These are phyloP conservation scores for Mesorhabditis belari DNA, from an alignment of 2,888 invertebrate species.

Conservation along the genomic window DNA sequence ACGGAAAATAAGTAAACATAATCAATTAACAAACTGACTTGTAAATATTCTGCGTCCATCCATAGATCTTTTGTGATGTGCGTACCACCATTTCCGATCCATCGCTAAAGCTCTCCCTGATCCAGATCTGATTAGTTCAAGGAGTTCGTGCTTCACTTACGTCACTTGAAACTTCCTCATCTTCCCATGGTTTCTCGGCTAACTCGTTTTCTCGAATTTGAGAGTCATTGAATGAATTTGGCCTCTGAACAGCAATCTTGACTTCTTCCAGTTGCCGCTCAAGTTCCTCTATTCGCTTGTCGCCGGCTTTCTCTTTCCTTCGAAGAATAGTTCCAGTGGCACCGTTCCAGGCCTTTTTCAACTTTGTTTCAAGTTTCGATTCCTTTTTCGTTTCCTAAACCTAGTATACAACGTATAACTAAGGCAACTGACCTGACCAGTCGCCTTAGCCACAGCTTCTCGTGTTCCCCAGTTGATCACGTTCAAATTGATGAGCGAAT, in stretches of 20 bases:
- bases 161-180: too few species aligned
- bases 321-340: too few species aligned
- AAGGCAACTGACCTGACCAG: slow-evolving; percentile 31
- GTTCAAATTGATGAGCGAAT: slow-evolving; percentile 84
- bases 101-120: not conserved
- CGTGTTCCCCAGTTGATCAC: slow-evolving; percentile 90
- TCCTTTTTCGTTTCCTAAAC: not conserved
- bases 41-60: slow-evolving; percentile 42
- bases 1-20: too few species aligned
- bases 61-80: slow-evolving; percentile 20
- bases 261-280: slow-evolving; percentile 20
- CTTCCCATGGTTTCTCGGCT: not conserved
- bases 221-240: not conserved
- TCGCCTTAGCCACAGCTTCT: slow-evolving; percentile 62
- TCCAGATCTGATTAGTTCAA: too few species aligned
- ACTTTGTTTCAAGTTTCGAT: not conserved
- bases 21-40: slow-evolving; percentile 8
- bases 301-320: slow-evolving; percentile 12
- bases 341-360: too few species aligned
- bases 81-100: not conserved
- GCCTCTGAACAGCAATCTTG: slow-evolving; percentile 13
- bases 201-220: too few species aligned
- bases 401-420: not conserved
- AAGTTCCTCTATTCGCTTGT: slow-evolving; percentile 13
- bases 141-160: too few species aligned